A percentile compares a stretch with the other conserved stretches of the same genome.
These are phyloP conservation scores for Sarcophaga caerulescens DNA, from an alignment of 2,888 invertebrate genomes.

Conservation along the genomic window DNA sequence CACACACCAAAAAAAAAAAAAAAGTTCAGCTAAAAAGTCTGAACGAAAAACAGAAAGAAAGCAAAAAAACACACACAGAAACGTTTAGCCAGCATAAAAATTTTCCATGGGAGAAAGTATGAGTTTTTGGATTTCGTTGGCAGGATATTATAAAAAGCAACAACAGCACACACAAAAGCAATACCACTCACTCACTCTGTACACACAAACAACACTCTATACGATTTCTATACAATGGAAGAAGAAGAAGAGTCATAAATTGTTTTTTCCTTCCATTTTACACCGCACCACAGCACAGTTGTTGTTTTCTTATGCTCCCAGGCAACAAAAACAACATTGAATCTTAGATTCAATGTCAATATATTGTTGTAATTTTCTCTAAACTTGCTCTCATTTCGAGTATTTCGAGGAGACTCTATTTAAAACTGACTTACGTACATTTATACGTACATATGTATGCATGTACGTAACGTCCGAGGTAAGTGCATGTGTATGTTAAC, in stretches of 20 bases:
- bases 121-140: conserved; percentile 60
- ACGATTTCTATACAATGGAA: background rate
- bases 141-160: conserved; percentile 59
- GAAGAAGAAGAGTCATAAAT: conserved; percentile 10
- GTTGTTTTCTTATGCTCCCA: conserved; percentile 54
- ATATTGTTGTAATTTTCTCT: conserved; percentile 72
- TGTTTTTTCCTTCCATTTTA: conserved; percentile 25
- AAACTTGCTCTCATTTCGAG: conserved; percentile 75
- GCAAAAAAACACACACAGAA: conserved; percentile 19
- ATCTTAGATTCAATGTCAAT: conserved; percentile 78
- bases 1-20: conserved; percentile 3
- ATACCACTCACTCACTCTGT: background rate
- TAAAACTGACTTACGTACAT: conserved; percentile 23
- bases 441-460: background rate
- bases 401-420: conserved; percentile 38
- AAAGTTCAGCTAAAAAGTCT: conserved; percentile 37
- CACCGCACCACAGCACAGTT: background rate
- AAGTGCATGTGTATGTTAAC: background rate
- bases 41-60: conserved; percentile 7
- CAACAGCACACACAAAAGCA: conserved; percentile 42
- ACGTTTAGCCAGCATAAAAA: conserved; percentile 44
- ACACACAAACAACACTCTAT: background rate
- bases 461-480: background rate
- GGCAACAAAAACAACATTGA: conserved; percentile 70
- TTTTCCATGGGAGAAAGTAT: conserved; percentile 55